Base-by-base conservation (phyloP, 2,888 invertebrate genomes). In the Helicoverpa assulta region DNA sequence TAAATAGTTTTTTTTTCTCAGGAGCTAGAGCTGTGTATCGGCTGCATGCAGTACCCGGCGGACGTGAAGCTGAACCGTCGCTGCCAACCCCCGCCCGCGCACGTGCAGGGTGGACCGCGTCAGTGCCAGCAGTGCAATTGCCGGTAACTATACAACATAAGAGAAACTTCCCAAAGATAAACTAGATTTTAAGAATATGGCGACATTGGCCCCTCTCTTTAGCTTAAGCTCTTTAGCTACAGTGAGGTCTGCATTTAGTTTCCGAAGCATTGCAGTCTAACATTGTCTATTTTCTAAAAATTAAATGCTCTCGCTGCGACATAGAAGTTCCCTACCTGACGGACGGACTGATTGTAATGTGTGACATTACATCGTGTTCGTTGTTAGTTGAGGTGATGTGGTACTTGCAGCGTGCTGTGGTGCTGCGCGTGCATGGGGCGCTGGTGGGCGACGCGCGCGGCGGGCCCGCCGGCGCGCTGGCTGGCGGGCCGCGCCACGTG, bases 371-470 rank as follows among this genome's bases (percentile, higher is more conserved):
- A 40, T 0, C 40, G 12, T 40, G 4, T 40, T 37, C 2, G 2
- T 2, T 37, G 37, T 37, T 40, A 4, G 12, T 40, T n/a, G 6
- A 47, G 5, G 18, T 10, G 8, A 40, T 10, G 16, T 26, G 12
- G 10, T 5, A 5, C 12, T 33, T 7, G 10, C 89, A 97, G 98
- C 63, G 99, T 98, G 29, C 97, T 99, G 97, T 99, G 99, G 99
- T 99, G 99, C 93, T 94, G 97, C 26, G 97, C 97, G 80, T 99
- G 98, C 90, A 96, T 98, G 96, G 98, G 97, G 0, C 97, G 97
- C 86, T 98, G 98, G 98, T 99, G 98, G 96, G 98, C 98, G 16
- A 97, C 98, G 57, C 96, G 98, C 53, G 98, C 98, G 90, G 96
- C 97, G 82, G 91, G 96, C 37, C 96, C 96, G 73, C 97, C 97